These are phyloP conservation scores for Callimorpha dominula DNA, from an alignment of 2,888 invertebrate genomes.

Conservation along the genomic window DNA sequence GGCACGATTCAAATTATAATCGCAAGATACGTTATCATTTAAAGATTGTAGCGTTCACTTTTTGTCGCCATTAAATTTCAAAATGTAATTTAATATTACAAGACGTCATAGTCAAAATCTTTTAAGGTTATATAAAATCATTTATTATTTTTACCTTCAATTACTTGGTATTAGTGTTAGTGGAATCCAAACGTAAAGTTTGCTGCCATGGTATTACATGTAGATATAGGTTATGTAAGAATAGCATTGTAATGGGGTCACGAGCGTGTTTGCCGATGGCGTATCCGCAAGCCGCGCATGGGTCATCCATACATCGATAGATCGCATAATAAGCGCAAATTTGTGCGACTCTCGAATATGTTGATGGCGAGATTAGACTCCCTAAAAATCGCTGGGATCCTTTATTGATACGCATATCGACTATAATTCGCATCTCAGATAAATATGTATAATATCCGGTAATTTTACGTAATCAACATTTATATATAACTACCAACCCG, in stretches of 20 bases:
- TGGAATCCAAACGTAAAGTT: not conserved
- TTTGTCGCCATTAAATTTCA: constrained; percentile 48
- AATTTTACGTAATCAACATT: no score
- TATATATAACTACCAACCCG: no score
- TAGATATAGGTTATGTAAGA: constrained; percentile 18
- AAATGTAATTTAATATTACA: constrained; percentile 4
- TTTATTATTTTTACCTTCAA: not conserved
- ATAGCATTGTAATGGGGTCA: constrained; percentile 23
- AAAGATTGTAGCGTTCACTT: constrained; percentile 50
- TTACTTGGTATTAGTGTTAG: not conserved
- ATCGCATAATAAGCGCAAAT: constrained; percentile 67
- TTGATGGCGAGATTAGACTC: not conserved
- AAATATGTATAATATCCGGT: no score
- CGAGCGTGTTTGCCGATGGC: constrained; percentile 48
- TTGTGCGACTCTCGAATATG: constrained; percentile 62
- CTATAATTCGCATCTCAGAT: no score
- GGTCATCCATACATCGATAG: constrained; percentile 51
- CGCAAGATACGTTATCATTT: constrained; percentile 63
- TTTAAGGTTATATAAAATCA: no score
- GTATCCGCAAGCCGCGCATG: constrained; percentile 33
- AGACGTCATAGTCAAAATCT: no score
- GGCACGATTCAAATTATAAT: constrained; percentile 67
- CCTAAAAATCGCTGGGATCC: no score
- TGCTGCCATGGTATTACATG: constrained; percentile 14
- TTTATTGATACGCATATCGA: no score